phyloP scores from a whole-genome alignment of 2,113 vertebrate species.

The Lota lota region DNA sequence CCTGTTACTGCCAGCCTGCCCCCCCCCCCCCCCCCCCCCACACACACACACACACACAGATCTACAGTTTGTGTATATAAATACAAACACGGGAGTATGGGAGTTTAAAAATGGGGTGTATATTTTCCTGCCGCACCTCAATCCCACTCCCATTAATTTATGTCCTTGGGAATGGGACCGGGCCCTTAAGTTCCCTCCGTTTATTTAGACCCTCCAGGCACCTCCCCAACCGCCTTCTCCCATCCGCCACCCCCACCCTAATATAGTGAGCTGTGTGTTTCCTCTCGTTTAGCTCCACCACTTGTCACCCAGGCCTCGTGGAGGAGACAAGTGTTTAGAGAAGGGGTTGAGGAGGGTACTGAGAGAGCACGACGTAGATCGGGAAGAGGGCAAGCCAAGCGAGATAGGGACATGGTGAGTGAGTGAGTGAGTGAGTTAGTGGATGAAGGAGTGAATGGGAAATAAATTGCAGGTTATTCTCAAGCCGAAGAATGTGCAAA shows the following conservation, averaged over 20 bases:
- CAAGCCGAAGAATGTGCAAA: background rate
- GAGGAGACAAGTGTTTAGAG: conserved; percentile 67
- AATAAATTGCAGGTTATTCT: background rate
- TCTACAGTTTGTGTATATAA: conserved; percentile 49
- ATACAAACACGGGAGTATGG: conserved; percentile 61
- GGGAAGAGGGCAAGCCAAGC: background rate
- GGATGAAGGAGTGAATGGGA: conserved; percentile 2
- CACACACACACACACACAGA: conserved; percentile 5
- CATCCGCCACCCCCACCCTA: conserved; percentile 59
- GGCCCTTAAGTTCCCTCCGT: conserved; percentile 66
- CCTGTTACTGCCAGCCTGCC: conserved; percentile 7
- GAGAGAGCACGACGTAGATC: background rate
- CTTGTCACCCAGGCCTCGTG: conserved; percentile 69
- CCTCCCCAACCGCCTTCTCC: conserved; percentile 47
- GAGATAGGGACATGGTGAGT: conserved; percentile 21
- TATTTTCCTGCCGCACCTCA: conserved; percentile 64
- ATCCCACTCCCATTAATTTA: conserved; percentile 67
- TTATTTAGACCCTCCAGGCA: conserved; percentile 74
- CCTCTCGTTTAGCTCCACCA: conserved; percentile 68
- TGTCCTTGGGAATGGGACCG: conserved; percentile 69
- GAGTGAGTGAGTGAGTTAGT: conserved; percentile 14
- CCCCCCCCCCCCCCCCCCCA: no score
- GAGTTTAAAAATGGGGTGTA: conserved; percentile 62
- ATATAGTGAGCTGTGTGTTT: conserved; percentile 70
- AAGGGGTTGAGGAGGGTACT: conserved; percentile 10